A percentile compares a stretch with the other conserved stretches of the same genome.
These are phyloP conservation scores for Parazoanthus darwini DNA, from an alignment of 92 coral and sea anemone genomes.

Conservation along the genomic window DNA sequence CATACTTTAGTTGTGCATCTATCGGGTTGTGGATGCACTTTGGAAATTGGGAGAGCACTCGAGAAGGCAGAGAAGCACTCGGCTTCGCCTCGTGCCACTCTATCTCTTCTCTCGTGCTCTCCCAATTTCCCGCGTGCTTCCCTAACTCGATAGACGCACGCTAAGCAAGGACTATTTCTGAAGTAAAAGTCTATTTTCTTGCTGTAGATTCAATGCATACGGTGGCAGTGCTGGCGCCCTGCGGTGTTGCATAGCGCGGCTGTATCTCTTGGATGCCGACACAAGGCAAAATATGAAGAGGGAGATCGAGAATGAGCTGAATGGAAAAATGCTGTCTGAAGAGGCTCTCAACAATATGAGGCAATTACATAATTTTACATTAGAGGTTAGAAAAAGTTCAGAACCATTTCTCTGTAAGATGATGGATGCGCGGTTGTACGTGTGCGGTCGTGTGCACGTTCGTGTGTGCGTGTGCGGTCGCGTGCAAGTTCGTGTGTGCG, in stretches of 20 bases:
- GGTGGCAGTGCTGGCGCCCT: conserved; percentile 77
- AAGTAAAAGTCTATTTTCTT: neutral
- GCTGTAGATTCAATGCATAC: conserved; percentile 75
- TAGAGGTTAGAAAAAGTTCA: conserved; percentile 53
- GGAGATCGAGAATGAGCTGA: conserved; percentile 55
- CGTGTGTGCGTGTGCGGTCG: no score
- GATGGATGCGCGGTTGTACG: neutral
- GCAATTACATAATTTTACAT: conserved; percentile 56
- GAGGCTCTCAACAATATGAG: conserved; percentile 66
- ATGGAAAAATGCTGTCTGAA: conserved; percentile 50
- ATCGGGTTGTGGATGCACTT: no score
- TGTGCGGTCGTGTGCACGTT: neutral
- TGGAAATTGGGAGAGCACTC: no score
- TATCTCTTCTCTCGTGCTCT: no score
- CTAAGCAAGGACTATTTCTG: neutral
- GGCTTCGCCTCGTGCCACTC: no score
- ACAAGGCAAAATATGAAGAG: conserved; percentile 58
- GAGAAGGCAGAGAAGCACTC: no score
- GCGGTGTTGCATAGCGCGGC: conserved; percentile 65
- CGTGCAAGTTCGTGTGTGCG: neutral
- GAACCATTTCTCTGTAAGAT: neutral
- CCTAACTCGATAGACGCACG: no score
- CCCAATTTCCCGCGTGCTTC: no score
- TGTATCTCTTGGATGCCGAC: conserved; percentile 53
- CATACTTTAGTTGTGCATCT: no score